phyloP scores from a whole-genome alignment of 1,140 invertebrate species.

The Manduca sexta region DNA sequence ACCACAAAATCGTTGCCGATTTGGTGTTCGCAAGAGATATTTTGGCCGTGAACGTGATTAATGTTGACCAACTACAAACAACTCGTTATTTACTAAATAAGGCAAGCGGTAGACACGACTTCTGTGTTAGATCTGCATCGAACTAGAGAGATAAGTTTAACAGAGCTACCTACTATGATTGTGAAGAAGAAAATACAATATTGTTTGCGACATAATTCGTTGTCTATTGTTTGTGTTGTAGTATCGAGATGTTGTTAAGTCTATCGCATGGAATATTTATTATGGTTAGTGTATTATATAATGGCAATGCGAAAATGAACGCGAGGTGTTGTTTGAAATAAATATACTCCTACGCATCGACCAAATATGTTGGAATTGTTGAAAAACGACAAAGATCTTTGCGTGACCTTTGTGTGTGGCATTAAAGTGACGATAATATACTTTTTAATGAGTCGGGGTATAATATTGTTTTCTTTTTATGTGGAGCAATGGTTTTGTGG shows the following conservation, averaged over 20 bases:
- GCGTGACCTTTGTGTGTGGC: background rate
- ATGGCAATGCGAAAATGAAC: no score
- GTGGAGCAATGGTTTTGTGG: background rate
- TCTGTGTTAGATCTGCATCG: slow-evolving; percentile 35
- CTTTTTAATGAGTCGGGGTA: background rate
- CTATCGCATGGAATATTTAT: no score
- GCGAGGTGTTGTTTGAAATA: no score
- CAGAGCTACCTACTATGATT: no score
- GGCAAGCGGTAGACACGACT: slow-evolving; percentile 13
- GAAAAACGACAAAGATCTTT: background rate
- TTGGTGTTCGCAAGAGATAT: slow-evolving; percentile 23
- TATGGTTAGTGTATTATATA: background rate
- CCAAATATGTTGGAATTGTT: background rate
- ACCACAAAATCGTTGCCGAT: slow-evolving; percentile 31
- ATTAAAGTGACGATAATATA: background rate
- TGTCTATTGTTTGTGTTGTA: no score
- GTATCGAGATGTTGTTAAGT: no score
- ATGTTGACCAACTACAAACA: slow-evolving; percentile 38
- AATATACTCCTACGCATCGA: background rate
- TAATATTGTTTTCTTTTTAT: background rate
- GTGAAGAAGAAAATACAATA: no score
- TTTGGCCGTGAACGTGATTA: slow-evolving; percentile 30
- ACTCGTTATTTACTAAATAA: slow-evolving; percentile 25
- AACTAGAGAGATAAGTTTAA: background rate
- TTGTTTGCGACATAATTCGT: no score